Evolutionary conservation across 2,113 vertebrate genomes (phyloP), one percentile per base, ranked within the genome.

Genomic region (Muscicapa adusta): DNA sequence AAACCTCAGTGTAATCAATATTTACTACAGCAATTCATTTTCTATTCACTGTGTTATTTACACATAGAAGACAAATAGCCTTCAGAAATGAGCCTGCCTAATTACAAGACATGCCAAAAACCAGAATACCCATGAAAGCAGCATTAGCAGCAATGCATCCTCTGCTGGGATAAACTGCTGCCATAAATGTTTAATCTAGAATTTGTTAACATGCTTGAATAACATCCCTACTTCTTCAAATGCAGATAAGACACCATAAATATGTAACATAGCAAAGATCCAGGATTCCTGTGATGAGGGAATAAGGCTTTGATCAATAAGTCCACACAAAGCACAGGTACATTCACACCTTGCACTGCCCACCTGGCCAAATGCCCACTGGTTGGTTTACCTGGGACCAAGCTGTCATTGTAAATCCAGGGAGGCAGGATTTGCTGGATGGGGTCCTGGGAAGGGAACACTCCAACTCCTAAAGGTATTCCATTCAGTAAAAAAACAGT

Each of bases 371-470:
- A 89, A 45, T 5, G 18, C 34, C 58, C 45, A 6, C 54, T 75
- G 42, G 8, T 40, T 53, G 43, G 17, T 42, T 96, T 98, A 99
- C 99, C 99, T 98, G 99, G 99, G 88, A 99, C 97, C 86, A 99
- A 98, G 95, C 91, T 98, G 93, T 99, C 99, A 3, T 99, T 99
- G 97, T 99, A 99, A 97, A 99, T 97, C 99, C 99, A 99, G 60
- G 98, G 96, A 80, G 99, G 99, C 97, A 99, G 93, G 95, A 99
- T 98, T 50, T 98, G 98, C 96, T 99, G 99, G 88, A 99, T 98
- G 75, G 98, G 98, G 71, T 99, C 99, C 97, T 99, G 99, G 60
- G 99, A 97, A 80, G 98, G 98, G 93, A 99, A 99, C 38, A 99
- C 98, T 58, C 98, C 98, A 91, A 99, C 98, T 97, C 99, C 99